Evolutionary conservation across 2,113 vertebrate genomes (phyloP).

Genomic region (Lynx canadensis): DNA sequence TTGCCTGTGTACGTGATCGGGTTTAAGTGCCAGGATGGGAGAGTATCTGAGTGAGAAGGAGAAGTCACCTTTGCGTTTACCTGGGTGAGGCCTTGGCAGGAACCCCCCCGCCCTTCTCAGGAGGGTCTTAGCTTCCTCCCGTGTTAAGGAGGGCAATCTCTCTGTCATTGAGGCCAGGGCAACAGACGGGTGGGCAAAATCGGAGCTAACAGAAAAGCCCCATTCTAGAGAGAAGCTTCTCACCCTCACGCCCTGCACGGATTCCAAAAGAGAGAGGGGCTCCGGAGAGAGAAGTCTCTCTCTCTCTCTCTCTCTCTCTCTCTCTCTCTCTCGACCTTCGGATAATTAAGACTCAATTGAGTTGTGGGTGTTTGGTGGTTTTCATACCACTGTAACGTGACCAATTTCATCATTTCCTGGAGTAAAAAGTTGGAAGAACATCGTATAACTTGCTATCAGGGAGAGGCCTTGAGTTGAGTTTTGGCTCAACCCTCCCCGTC

Average conservation of each 20-base stretch:
- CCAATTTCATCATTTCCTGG: not conserved
- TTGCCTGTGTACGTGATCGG: not conserved
- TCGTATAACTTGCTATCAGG: not conserved
- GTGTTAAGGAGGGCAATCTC: not conserved
- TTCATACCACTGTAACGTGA: not conserved
- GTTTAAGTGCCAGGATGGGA: not conserved
- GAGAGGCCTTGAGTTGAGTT: not conserved
- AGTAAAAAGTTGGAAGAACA: not conserved
- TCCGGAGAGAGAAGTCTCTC: not conserved
- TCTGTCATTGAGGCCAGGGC: not conserved
- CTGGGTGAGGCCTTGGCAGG: not conserved
- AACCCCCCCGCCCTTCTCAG: not conserved
- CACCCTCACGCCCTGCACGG: not conserved
- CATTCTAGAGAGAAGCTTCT: not conserved
- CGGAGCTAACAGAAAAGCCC: not conserved
- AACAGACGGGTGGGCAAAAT: not conserved
- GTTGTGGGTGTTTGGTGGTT: not conserved
- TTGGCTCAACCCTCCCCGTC: slow-evolving; percentile 19
- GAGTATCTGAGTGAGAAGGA: not conserved
- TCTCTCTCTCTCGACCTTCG: not conserved
- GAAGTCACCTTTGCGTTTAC: not conserved
- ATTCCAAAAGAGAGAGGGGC: not conserved
- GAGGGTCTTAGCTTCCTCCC: not conserved
- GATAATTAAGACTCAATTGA: not conserved
- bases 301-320: too few relatives aligned